phyloP scores from a whole-genome alignment of 2,797 vertebrate species.

The Graptemys geographica region DNA sequence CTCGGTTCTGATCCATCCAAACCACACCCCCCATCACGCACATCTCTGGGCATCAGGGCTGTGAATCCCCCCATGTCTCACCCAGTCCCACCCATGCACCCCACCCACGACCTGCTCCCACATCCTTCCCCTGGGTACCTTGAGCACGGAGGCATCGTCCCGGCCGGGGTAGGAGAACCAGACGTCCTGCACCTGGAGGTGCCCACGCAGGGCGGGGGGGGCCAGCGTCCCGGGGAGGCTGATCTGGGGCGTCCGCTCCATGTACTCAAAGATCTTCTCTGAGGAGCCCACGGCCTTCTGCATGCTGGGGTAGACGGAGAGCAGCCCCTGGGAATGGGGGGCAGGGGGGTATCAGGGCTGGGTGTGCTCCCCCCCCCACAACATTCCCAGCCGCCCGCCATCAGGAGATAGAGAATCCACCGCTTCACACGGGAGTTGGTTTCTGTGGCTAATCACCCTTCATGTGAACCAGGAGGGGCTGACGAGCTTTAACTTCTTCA shows the following conservation, averaged over 20 bases:
- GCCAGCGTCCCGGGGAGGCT: conserved; percentile 78
- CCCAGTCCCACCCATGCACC: too few species aligned
- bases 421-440: too few species aligned
- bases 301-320: conserved; percentile 83
- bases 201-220: conserved; percentile 76
- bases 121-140: conserved; percentile 75
- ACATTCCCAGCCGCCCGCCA: too few species aligned
- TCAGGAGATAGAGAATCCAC: too few species aligned
- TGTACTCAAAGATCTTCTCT: conserved; percentile 90
- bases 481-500: too few species aligned
- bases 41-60: too few species aligned
- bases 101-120: too few species aligned
- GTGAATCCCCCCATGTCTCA: too few species aligned
- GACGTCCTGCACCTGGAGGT: conserved; percentile 83
- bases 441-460: too few species aligned
- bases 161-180: conserved; percentile 84
- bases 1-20: too few species aligned
- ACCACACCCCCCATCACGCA: too few species aligned
- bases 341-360: rapidly evolving
- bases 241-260: conserved; percentile 84
- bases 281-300: conserved; percentile 90
- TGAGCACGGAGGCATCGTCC: conserved; percentile 75
- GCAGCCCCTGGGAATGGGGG: conserved; percentile 79
- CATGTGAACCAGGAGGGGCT: too few species aligned
- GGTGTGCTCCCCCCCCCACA: background rate